These are phyloP conservation scores for Drosophila mojavensis DNA, from an alignment of 1,140 invertebrate genomes.

Conservation along the genomic window DNA sequence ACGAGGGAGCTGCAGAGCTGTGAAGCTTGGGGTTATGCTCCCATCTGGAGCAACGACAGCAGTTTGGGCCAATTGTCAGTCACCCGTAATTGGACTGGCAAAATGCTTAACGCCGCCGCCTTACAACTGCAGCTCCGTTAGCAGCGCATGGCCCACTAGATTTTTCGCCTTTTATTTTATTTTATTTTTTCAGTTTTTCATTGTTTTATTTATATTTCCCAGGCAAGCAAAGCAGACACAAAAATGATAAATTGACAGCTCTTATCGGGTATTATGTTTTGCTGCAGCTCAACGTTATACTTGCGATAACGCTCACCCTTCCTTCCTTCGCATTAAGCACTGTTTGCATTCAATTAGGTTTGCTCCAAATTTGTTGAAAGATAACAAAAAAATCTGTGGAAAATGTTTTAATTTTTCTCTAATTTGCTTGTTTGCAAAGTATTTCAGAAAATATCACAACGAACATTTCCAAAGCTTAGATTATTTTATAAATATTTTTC, in stretches of 20 bases:
- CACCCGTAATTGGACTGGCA: constrained; percentile 49
- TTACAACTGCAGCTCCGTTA: constrained; percentile 24
- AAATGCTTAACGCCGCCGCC: constrained; percentile 52
- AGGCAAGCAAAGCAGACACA: constrained; percentile 28
- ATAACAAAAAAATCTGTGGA: no score
- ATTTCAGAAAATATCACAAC: no score
- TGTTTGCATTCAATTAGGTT: constrained; percentile 49
- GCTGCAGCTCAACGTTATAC: constrained; percentile 15
- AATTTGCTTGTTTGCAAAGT: no score
- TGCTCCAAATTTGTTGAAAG: no score
- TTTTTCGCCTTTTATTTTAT: neutral
- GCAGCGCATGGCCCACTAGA: constrained; percentile 39
- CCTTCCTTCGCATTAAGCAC: neutral
- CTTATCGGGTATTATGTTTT: constrained; percentile 68
- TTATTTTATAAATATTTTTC: no score
- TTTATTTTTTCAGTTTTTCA: constrained; percentile 1
- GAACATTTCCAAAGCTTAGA: no score
- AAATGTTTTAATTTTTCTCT: no score
- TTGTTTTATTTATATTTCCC: constrained; percentile 5
- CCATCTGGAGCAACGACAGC: constrained; percentile 24
- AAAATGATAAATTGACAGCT: constrained; percentile 73
- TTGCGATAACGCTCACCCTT: constrained; percentile 28
- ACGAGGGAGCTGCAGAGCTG: neutral
- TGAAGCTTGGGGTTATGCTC: neutral
- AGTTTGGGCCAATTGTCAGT: constrained; percentile 62